These are phyloP conservation scores for Chaetophractus vellerosus DNA, from an alignment of 2,797 vertebrate genomes.

Conservation along the genomic window DNA sequence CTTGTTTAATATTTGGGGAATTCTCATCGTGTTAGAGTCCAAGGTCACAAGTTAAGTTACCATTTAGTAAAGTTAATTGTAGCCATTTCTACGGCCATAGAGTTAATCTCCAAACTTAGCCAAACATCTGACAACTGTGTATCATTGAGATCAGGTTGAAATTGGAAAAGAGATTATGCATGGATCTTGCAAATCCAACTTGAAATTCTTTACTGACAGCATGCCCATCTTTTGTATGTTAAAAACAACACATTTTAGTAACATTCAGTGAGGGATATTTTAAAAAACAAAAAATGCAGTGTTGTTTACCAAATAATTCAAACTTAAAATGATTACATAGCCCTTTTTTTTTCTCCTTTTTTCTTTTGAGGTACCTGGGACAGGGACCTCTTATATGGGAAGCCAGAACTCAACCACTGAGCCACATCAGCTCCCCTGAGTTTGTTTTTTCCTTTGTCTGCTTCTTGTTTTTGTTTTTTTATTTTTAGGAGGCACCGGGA, in stretches of 20 bases:
- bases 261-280: not conserved
- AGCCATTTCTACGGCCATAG: conserved; percentile 11
- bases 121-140: conserved; percentile 20
- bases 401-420: no score
- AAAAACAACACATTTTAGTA: conserved; percentile 32
- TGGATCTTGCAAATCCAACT: not conserved
- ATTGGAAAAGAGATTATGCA: not conserved
- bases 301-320: conserved; percentile 28
- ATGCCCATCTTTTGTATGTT: not conserved
- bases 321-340: not conserved
- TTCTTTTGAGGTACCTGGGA: no score
- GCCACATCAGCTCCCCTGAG: no score
- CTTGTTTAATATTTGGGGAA: conserved; percentile 53
- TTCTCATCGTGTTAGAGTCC: not conserved
- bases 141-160: not conserved
- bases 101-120: not conserved
- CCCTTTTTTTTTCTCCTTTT: no score
- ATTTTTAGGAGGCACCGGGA: no score
- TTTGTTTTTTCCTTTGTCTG: no score
- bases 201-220: not conserved
- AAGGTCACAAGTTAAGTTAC: conserved; percentile 45
- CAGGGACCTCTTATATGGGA: no score
- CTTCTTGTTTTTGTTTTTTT: no score
- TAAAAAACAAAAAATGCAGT: not conserved
- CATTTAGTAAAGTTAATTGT: conserved; percentile 19